Evolutionary conservation across 2,113 vertebrate species (phyloP).

Genomic region (Anolis carolinensis): DNA sequence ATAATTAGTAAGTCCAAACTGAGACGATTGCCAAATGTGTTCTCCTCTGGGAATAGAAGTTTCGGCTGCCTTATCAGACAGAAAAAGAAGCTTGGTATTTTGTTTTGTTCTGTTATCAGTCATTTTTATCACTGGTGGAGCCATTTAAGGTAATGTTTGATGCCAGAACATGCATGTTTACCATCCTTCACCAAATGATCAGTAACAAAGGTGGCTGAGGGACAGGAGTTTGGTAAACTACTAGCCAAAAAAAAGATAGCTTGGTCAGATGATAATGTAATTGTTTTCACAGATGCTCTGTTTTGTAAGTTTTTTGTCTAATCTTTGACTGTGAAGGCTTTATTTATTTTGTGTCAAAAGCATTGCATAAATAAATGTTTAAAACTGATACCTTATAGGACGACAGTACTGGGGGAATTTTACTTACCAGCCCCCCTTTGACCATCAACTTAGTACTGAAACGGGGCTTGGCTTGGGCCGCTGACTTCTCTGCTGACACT

Average conservation of each 20-base stretch:
- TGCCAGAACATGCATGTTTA: background rate
- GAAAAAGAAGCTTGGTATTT: background rate
- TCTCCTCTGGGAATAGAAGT: background rate
- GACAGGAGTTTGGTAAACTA: background rate
- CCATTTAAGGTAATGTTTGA: background rate
- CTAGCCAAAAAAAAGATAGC: no score
- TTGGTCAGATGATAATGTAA: background rate
- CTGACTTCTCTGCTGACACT: no score
- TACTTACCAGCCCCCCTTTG: no score
- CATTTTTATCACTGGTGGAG: background rate
- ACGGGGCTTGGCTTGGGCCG: no score
- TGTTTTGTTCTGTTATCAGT: background rate
- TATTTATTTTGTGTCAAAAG: no score
- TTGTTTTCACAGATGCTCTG: background rate
- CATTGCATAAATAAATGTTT: no score
- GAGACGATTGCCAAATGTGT: background rate
- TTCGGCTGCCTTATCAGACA: background rate
- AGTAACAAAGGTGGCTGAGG: background rate
- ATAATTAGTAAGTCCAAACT: background rate
- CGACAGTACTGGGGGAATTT: no score
- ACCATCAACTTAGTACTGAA: no score
- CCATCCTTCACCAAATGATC: background rate
- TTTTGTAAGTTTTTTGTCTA: background rate
- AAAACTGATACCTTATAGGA: no score
- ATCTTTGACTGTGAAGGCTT: background rate